phyloP scores from a whole-genome alignment of 2,797 vertebrate genomes.

The Pangasius krempfi region DNA sequence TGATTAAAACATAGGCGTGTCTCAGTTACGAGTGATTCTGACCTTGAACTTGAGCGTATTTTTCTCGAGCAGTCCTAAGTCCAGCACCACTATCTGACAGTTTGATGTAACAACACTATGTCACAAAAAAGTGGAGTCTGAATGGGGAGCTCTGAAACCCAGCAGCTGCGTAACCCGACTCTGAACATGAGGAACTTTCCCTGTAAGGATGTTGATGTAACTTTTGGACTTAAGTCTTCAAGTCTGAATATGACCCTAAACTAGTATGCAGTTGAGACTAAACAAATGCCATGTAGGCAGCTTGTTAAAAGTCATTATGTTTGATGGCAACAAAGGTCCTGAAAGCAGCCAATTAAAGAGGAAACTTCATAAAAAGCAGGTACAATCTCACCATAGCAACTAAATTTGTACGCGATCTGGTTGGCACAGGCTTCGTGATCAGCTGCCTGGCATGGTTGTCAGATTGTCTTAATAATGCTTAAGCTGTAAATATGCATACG shows the following conservation, averaged over 20 bases:
- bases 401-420: neutral
- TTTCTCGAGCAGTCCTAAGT: neutral
- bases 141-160: neutral
- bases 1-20: neutral
- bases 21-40: neutral
- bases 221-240: neutral
- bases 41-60: neutral
- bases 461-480: conserved; percentile 2
- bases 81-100: neutral
- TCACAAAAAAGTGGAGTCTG: neutral
- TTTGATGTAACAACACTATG: neutral
- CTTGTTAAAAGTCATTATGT: neutral
- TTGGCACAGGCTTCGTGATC: conserved; percentile 25
- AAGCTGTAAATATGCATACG: conserved; percentile 11
- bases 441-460: conserved; percentile 41
- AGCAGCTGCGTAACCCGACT: neutral
- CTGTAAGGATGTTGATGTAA: neutral
- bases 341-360: neutral
- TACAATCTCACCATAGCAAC: neutral
- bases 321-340: neutral
- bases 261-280: neutral
- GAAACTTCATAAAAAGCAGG: neutral
- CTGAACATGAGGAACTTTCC: neutral
- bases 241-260: neutral
- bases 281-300: neutral